Evolutionary conservation across 2,888 invertebrate species (phyloP).

Genomic region (Schizotus pectinicornis): DNA sequence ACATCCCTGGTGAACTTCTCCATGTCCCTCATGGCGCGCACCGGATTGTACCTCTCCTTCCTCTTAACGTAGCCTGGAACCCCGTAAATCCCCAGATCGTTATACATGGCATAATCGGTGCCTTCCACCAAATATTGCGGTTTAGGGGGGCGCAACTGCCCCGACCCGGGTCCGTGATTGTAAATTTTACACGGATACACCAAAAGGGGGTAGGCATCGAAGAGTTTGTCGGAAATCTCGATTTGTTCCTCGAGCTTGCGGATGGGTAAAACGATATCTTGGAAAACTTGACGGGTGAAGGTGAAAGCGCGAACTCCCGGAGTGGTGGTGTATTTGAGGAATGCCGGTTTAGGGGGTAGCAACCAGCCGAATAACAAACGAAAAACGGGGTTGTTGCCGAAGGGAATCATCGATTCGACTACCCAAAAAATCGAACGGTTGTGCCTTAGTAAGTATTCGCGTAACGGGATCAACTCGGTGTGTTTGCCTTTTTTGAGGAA

Average conservation of each 20-base stretch:
- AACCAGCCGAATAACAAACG: constrained; percentile 70
- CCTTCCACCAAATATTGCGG: constrained; percentile 67
- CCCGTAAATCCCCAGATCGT: constrained; percentile 74
- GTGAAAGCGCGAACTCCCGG: constrained; percentile 71
- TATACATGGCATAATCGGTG: constrained; percentile 72
- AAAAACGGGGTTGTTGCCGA: constrained; percentile 71
- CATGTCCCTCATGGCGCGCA: constrained; percentile 71
- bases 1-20: constrained; percentile 72
- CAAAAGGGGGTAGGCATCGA: constrained; percentile 71
- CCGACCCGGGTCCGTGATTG: constrained; percentile 66
- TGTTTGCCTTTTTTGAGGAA: constrained; percentile 63
- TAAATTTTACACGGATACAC: constrained; percentile 73
- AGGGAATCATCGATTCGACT: constrained; percentile 73
- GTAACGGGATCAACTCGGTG: constrained; percentile 67
- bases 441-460: constrained; percentile 70
- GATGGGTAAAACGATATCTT: constrained; percentile 73
- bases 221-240: constrained; percentile 64
- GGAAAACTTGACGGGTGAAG: constrained; percentile 74
- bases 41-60: constrained; percentile 66
- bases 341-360: constrained; percentile 73
- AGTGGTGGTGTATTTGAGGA: constrained; percentile 75
- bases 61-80: constrained; percentile 70
- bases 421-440: constrained; percentile 77
- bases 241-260: constrained; percentile 70
- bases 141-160: constrained; percentile 65